A percentile compares a stretch with the other conserved stretches of the same genome.
These are phyloP conservation scores for Calycopis cecrops DNA, from an alignment of 1,140 invertebrate species.

Conservation along the genomic window DNA sequence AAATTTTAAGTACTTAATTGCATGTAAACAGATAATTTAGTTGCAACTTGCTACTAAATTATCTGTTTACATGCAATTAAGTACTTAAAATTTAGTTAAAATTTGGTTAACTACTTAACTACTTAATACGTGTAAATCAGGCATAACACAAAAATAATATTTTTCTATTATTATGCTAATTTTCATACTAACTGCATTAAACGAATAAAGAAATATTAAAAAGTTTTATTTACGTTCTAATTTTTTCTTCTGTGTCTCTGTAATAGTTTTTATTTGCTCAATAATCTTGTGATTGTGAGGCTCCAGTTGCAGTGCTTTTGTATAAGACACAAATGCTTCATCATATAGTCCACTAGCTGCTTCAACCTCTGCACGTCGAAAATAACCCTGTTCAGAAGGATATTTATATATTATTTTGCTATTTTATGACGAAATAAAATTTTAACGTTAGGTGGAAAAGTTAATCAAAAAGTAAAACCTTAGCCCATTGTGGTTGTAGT, in stretches of 20 bases:
- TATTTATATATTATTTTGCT: constrained; percentile 10
- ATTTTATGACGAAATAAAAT: not conserved
- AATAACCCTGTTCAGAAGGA: constrained; percentile 81
- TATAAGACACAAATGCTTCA: constrained; percentile 84
- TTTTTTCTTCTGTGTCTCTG: constrained; percentile 77
- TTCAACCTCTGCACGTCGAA: constrained; percentile 86
- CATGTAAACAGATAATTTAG: no score
- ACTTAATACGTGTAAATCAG: no score
- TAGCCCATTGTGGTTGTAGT: constrained; percentile 86
- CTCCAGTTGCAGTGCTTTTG: constrained; percentile 79
- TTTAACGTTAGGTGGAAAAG: not conserved
- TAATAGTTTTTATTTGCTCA: constrained; percentile 79
- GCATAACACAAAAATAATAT: no score
- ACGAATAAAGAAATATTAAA: no score
- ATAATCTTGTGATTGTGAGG: constrained; percentile 81
- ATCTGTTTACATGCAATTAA: no score
- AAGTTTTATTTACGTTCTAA: constrained; percentile 50
- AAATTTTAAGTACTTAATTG: no score
- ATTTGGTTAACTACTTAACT: no score
- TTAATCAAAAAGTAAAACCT: constrained; percentile 73
- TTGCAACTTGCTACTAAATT: no score
- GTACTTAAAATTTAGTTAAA: no score
- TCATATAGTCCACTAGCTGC: constrained; percentile 80
- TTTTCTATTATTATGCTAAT: no score
- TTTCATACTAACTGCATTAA: no score